Conservation (phyloP, 2,113 vertebrate genomes). For the Haemorhous mexicanus region DNA sequence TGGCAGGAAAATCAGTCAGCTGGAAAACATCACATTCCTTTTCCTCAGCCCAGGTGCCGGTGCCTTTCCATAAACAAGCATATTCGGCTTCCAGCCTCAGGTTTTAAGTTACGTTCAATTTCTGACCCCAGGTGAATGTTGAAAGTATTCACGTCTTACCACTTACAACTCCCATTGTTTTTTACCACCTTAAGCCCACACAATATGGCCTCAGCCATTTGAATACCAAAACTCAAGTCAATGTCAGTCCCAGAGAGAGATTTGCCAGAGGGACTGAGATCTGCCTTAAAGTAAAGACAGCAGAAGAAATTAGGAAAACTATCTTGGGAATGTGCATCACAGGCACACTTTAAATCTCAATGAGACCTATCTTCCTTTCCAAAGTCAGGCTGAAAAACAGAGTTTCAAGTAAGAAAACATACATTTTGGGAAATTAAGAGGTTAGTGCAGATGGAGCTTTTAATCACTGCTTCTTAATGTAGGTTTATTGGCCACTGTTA, state of each 20-base stretch:
- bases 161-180: background rate
- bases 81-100: background rate
- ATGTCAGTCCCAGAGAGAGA: background rate
- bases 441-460: background rate
- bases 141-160: background rate
- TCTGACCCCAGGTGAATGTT: background rate
- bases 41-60: background rate
- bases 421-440: constrained; percentile 27
- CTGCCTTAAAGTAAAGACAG: constrained; percentile 19
- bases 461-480: background rate
- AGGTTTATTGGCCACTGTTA: constrained; percentile 16
- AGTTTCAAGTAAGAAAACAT: constrained; percentile 6
- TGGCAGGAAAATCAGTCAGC: background rate
- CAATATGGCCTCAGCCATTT: background rate
- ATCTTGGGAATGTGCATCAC: constrained; percentile 14
- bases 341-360: background rate
- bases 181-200: background rate
- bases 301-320: constrained; percentile 38
- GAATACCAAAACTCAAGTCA: background rate
- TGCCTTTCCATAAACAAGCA: background rate
- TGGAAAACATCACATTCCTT: background rate
- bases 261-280: background rate
- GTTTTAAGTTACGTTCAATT: background rate
- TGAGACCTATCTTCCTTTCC: background rate
- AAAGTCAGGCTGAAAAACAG: constrained; percentile 10